These are phyloP conservation scores for Baccha elongata DNA, from an alignment of 2,888 invertebrate genomes.

Conservation along the genomic window DNA sequence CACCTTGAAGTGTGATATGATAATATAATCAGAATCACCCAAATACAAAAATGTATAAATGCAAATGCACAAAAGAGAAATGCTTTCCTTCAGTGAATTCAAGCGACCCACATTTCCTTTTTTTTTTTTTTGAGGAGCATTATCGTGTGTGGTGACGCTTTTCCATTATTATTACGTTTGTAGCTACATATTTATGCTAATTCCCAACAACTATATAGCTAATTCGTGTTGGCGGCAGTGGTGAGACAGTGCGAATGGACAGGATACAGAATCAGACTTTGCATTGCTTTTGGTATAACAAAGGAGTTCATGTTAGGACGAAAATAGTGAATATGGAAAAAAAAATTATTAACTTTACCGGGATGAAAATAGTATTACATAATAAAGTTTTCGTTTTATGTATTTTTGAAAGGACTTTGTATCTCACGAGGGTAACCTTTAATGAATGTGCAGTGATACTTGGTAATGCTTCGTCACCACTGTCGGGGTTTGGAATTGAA, in stretches of 20 bases:
- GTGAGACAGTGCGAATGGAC: slow-evolving; percentile 67
- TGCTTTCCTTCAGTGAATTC: slow-evolving; percentile 18
- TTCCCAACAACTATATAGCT: slow-evolving; percentile 66
- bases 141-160: slow-evolving; percentile 8
- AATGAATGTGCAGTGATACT: slow-evolving; percentile 49
- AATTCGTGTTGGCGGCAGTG: slow-evolving; percentile 67
- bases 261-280: slow-evolving; percentile 13
- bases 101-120: slow-evolving; percentile 11
- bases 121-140: neutral
- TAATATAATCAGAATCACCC: slow-evolving; percentile 45
- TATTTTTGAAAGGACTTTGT: slow-evolving; percentile 1
- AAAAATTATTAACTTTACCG: slow-evolving; percentile 43
- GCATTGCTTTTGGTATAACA: slow-evolving; percentile 7
- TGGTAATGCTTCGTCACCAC: slow-evolving; percentile 32
- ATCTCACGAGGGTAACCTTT: slow-evolving; percentile 23
- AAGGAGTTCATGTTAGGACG: slow-evolving; percentile 38
- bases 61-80: slow-evolving; percentile 22
- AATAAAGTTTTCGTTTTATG: slow-evolving; percentile 44
- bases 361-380: slow-evolving; percentile 35
- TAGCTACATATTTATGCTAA: slow-evolving; percentile 51
- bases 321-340: slow-evolving; percentile 14
- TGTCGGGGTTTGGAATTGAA: slow-evolving; percentile 39
- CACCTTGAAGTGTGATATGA: slow-evolving; percentile 51
- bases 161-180: slow-evolving; percentile 26
- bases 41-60: slow-evolving; percentile 59